Evolutionary conservation across 2,797 vertebrate species (phyloP).

Genomic region (Ctenosaura bakeri): DNA sequence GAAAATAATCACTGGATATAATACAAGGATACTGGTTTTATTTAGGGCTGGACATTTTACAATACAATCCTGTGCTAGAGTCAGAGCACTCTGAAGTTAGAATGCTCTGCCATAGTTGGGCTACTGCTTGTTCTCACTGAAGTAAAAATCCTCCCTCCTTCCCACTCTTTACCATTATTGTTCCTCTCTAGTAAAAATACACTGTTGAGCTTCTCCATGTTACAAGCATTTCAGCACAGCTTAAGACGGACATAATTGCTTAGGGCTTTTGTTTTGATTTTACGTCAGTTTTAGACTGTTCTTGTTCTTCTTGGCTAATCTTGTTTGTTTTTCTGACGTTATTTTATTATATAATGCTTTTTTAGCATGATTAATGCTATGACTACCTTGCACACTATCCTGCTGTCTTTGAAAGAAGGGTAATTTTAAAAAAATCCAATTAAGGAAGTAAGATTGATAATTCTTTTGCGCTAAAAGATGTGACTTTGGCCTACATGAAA

Average conservation of each 20-base stretch:
- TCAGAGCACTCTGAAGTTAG: too few species aligned
- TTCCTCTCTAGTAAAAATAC: neutral
- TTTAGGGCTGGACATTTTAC: neutral
- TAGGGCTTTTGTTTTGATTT: neutral
- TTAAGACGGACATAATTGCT: neutral
- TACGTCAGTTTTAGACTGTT: neutral
- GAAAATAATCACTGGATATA: neutral
- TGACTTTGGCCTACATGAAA: neutral
- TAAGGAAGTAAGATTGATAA: neutral
- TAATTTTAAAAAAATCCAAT: neutral
- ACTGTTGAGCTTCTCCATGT: neutral
- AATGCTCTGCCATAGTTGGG: too few species aligned
- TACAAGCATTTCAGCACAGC: neutral
- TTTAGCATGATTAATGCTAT: neutral
- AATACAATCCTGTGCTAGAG: neutral
- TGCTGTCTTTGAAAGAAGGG: neutral
- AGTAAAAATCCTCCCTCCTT: too few species aligned
- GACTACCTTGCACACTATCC: neutral
- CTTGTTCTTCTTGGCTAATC: neutral
- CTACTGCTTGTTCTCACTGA: too few species aligned
- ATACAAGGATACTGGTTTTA: neutral
- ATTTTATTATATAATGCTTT: neutral
- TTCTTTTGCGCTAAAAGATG: neutral
- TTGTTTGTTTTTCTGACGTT: neutral
- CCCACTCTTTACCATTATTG: neutral